These are phyloP conservation scores for Apodemia mormo DNA, from an alignment of 2,888 invertebrate genomes.

Conservation along the genomic window DNA sequence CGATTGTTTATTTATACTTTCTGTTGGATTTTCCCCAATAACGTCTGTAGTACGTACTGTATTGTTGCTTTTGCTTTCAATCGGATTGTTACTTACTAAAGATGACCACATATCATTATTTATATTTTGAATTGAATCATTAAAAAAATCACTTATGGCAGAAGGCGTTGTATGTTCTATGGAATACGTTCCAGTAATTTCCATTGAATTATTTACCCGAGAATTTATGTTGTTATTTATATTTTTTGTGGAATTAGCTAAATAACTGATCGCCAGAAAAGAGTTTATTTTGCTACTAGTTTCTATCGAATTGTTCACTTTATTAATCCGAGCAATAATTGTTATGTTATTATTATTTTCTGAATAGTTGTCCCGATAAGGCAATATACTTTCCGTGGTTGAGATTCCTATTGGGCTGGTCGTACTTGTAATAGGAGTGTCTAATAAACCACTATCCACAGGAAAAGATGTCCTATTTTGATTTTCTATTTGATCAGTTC, in stretches of 20 bases:
- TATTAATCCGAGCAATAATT: background rate
- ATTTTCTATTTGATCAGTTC: background rate
- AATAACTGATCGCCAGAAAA: no score
- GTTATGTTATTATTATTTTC: background rate
- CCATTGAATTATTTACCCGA: background rate
- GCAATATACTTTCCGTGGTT: background rate
- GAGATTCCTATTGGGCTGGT: background rate
- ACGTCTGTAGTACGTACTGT: no score
- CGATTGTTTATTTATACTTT: no score
- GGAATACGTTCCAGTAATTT: background rate
- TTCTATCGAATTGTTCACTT: no score
- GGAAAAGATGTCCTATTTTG: background rate
- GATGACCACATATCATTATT: background rate
- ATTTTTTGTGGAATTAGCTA: background rate
- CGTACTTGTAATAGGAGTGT: background rate
- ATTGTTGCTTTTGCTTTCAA: no score
- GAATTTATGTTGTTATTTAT: background rate
- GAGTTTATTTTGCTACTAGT: no score
- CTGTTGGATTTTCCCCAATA: no score
- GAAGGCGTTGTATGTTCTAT: background rate
- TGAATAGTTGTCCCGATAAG: background rate
- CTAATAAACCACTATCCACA: background rate
- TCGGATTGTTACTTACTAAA: background rate
- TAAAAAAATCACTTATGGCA: background rate
- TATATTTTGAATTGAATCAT: background rate